Percentiles rank a stretch among this genome's conserved stretches.
Evolutionary conservation across 2,113 vertebrate species (phyloP).

Genomic region (Urocolius indicus): DNA sequence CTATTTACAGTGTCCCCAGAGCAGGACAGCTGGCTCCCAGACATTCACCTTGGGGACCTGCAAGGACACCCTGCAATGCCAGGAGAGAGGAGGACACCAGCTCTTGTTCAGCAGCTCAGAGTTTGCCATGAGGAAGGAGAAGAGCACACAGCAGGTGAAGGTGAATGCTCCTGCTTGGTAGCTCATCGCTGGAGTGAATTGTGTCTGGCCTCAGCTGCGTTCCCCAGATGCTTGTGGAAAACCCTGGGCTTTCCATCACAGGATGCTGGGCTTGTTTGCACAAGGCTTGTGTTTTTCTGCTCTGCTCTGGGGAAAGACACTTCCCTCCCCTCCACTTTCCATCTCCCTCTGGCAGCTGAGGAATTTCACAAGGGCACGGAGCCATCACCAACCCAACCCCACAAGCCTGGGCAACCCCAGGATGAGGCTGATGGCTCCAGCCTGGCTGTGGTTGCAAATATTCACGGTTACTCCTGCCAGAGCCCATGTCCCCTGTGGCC

Average conservation of each 20-base stretch:
- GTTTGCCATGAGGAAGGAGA: fast-evolving
- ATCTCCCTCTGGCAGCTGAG: background rate
- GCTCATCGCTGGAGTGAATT: background rate
- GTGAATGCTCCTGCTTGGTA: fast-evolving
- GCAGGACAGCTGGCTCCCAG: background rate
- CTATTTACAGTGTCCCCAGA: conserved; percentile 39
- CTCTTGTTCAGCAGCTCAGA: background rate
- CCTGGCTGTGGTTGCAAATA: background rate
- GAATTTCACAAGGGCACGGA: conserved; percentile 24
- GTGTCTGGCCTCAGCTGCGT: background rate
- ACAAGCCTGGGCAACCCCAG: background rate
- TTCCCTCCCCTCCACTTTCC: background rate
- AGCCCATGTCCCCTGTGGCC: background rate
- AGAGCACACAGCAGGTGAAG: background rate
- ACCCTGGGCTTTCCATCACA: background rate
- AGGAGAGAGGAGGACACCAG: background rate
- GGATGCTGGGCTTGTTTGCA: background rate
- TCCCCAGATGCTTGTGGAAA: background rate
- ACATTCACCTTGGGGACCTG: background rate
- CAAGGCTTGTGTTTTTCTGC: background rate
- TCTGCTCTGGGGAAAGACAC: background rate
- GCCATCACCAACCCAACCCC: background rate
- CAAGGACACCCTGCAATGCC: fast-evolving
- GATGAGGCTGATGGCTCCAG: conserved; percentile 35
- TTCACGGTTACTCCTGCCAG: background rate